Evolutionary conservation across 2,113 vertebrate genomes (phyloP).

Genomic region (Thunnus maccoyii): DNA sequence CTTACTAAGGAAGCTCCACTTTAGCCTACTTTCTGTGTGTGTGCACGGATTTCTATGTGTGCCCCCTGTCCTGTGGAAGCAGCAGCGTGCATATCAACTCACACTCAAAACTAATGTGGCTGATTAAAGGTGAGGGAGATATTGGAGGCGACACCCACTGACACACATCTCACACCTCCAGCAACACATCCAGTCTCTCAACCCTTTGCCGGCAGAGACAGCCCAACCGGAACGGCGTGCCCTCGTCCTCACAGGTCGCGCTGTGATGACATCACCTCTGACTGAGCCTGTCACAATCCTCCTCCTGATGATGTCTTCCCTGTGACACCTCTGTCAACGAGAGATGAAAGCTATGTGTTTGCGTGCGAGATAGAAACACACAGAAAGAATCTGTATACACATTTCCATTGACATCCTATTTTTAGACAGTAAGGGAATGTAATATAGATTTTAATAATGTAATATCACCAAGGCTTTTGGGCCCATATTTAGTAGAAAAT

Average conservation of each 20-base stretch:
- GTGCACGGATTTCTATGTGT: background rate
- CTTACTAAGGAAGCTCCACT: background rate
- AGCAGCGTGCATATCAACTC: constrained; percentile 11
- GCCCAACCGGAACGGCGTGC: background rate
- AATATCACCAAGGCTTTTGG: background rate
- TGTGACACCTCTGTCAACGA: constrained; percentile 12
- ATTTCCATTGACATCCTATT: background rate
- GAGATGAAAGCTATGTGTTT: constrained; percentile 9
- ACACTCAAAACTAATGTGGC: constrained; percentile 41
- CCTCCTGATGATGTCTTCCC: background rate
- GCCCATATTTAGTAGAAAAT: background rate
- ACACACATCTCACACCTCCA: constrained; percentile 38
- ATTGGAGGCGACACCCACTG: constrained; percentile 17
- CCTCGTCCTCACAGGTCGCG: background rate
- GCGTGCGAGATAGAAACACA: background rate
- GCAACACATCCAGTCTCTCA: constrained; percentile 7
- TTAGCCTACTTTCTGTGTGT: background rate
- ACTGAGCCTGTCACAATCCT: constrained; percentile 8
- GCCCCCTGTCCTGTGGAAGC: background rate
- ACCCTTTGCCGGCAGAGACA: background rate
- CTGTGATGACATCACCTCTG: constrained; percentile 47
- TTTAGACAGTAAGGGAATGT: background rate
- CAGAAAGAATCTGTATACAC: background rate
- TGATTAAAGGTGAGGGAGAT: constrained; percentile 38
- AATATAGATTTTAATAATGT: background rate